phyloP scores from a whole-genome alignment of 2,888 invertebrate genomes.

The Seira sanloemensis region DNA sequence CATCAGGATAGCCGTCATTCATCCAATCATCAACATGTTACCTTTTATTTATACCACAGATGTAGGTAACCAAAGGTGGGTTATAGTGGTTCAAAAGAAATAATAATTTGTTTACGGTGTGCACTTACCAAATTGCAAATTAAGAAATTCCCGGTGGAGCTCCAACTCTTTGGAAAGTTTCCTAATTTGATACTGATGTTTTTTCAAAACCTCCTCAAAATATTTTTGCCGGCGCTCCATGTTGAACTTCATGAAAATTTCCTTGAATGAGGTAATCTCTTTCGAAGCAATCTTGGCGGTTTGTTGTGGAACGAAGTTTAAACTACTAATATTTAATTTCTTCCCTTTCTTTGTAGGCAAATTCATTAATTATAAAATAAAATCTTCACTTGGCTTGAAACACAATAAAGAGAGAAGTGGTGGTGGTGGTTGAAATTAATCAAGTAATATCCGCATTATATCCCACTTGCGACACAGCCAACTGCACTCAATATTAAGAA shows the following conservation, averaged over 20 bases:
- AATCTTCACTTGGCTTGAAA: too few relatives aligned
- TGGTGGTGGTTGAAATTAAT: too few relatives aligned
- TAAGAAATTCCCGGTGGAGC: conserved; percentile 61
- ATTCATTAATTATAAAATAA: too few relatives aligned
- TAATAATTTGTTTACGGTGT: too few relatives aligned
- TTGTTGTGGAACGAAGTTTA: background rate
- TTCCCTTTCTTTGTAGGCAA: background rate
- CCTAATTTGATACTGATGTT: conserved; percentile 49
- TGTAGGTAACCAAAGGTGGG: too few relatives aligned
- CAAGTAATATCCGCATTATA: conserved; percentile 12
- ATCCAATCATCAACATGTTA: too few relatives aligned
- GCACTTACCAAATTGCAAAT: conserved; percentile 64
- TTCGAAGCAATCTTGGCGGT: conserved; percentile 8
- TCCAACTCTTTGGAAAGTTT: conserved; percentile 54
- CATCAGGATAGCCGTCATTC: too few relatives aligned
- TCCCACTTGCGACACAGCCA: too few relatives aligned
- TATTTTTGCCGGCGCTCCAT: conserved; percentile 58
- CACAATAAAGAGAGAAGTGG: too few relatives aligned
- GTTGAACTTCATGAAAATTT: conserved; percentile 34
- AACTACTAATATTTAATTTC: background rate
- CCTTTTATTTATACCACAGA: too few relatives aligned
- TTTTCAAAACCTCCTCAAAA: conserved; percentile 49
- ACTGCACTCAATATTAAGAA: too few relatives aligned
- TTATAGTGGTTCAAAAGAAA: too few relatives aligned
- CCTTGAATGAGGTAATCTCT: conserved; percentile 7